A percentile compares a stretch with the other conserved stretches of the same genome.
Evolutionary conservation across 1,140 invertebrate species (phyloP).

Genomic region (Atta texana): DNA sequence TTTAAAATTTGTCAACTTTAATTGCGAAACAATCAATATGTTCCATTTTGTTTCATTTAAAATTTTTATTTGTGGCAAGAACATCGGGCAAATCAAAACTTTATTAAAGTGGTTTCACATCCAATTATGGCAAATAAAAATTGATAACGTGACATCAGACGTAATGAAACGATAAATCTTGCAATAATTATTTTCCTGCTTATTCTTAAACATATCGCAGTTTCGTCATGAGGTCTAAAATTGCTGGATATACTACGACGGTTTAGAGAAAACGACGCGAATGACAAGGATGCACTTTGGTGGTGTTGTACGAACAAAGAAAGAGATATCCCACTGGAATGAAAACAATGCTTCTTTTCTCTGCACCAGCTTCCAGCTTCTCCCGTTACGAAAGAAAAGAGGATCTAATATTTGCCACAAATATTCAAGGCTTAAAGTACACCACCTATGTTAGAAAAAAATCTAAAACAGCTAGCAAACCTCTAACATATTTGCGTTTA

Average conservation of each 20-base stretch:
- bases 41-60: slow-evolving; percentile 19
- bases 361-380: neutral
- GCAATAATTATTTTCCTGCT: neutral
- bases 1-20: slow-evolving; percentile 42
- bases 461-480: neutral
- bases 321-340: slow-evolving; percentile 46
- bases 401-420: slow-evolving; percentile 42
- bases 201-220: neutral
- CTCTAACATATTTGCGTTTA: slow-evolving; percentile 11
- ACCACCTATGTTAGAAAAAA: neutral
- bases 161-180: neutral
- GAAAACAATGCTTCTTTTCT: slow-evolving; percentile 64
- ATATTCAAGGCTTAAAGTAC: slow-evolving; percentile 51
- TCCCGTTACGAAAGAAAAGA: slow-evolving; percentile 11
- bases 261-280: slow-evolving; percentile 15
- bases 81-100: slow-evolving; percentile 9
- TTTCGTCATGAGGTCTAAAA: neutral
- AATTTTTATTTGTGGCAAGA: slow-evolving; percentile 52
- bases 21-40: slow-evolving; percentile 13
- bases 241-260: neutral
- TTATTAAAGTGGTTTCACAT: slow-evolving; percentile 39
- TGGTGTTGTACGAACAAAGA: slow-evolving; percentile 11
- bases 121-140: slow-evolving; percentile 43
- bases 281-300: slow-evolving; percentile 25
- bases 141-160: neutral